phyloP scores from a whole-genome alignment of 2,113 vertebrate genomes.

The Pampusana beccarii region DNA sequence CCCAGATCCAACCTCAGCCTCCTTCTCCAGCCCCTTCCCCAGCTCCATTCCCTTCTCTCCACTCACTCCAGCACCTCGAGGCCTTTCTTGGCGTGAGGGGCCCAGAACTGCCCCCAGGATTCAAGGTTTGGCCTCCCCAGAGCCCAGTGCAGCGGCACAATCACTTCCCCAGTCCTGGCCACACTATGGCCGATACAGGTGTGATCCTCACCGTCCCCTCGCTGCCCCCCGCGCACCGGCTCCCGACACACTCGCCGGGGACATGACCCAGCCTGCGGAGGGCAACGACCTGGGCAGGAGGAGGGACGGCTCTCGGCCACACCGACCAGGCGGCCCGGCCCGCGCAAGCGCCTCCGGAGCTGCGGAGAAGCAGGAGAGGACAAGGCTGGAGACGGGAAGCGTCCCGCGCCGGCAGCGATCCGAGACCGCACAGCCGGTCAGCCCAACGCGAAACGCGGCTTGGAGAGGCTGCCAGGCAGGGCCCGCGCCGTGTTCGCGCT shows the following conservation, averaged over 20 bases:
- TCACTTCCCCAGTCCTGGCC: too few relatives aligned
- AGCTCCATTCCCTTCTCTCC: too few relatives aligned
- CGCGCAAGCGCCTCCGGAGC: neutral
- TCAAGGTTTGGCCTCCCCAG: too few relatives aligned
- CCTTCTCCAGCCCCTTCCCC: too few relatives aligned
- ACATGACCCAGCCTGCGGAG: neutral
- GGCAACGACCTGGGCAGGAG: neutral
- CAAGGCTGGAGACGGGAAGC: neutral
- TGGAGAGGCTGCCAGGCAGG: neutral
- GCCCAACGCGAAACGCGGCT: neutral
- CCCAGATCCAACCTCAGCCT: too few relatives aligned
- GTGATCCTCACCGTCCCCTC: neutral
- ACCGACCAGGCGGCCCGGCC: neutral
- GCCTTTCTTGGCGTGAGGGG: too few relatives aligned
- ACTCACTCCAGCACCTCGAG: too few relatives aligned
- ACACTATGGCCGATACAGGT: too few relatives aligned
- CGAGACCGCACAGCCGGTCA: fast-evolving
- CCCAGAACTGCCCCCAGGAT: too few relatives aligned
- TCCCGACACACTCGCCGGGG: fast-evolving
- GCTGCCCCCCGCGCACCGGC: neutral
- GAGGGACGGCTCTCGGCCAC: neutral
- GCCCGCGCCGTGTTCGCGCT: neutral
- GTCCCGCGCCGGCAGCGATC: neutral
- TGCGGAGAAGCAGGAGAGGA: neutral
- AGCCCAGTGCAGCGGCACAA: too few relatives aligned